Base-by-base conservation (phyloP, 1,140 invertebrate species). In the Daktulosphaira vitifoliae region DNA sequence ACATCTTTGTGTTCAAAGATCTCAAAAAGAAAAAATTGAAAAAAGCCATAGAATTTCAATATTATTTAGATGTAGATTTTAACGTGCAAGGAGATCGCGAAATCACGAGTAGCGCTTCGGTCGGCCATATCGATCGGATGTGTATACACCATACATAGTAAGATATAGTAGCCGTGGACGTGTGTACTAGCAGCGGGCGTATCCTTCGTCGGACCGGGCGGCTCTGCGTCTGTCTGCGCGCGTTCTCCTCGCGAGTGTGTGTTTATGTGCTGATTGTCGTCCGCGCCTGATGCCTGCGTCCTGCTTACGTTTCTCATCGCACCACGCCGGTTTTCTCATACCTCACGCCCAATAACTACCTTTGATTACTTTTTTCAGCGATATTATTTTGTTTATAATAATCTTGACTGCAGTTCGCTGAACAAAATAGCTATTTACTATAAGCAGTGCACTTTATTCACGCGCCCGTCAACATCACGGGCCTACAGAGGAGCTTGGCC, bases 91-190 rank as follows among this genome's bases (percentile, higher is more conserved):
- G 54, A 62, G 56, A 25, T 62, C 46, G 42, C n/a, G 56, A 62
- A 48, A 62, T 33, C 42, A 11, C 39, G 42, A 11, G 25, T 2
- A 39, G 56, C 56, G 56, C 56, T 33, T 7, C 56, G 56, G 56
- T 62, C 56, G 56, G 25, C 16, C 25, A 39, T 62, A 62, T 62
- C 46, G 56, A 62, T 62, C 56, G 56, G 39, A 33, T 39, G 54
- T 44, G 53, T 11, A 37, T 56, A 38, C n/a, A n/a, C n/a, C n/a
- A n/a, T n/a, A n/a, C n/a, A n/a, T n/a, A n/a, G n/a, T n/a, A n/a
- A n/a, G n/a, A n/a, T n/a, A n/a, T n/a, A n/a, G n/a, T 38, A 38
- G 7, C 20, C 23, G 54, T 39, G 25, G 38, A 18, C 37, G 38
- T 2, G 26, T 33, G 29, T 33, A 33, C 29, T 33, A 37, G 37